Conservation (phyloP, 1,140 invertebrate genomes). For the Pogonomyrmex californicus region DNA sequence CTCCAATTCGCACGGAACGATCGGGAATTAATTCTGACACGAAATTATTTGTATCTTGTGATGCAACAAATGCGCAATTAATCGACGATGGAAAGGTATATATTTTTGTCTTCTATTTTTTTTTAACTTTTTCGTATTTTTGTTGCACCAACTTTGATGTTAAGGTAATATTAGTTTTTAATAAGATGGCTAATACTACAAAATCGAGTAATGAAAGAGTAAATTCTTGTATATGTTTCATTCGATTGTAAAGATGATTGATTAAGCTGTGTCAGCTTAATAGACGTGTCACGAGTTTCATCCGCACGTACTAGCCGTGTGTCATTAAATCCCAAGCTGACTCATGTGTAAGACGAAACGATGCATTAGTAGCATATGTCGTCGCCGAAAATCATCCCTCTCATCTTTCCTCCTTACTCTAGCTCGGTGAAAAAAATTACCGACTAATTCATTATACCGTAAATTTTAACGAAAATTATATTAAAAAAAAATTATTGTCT, state of each 20-base stretch:
- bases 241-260: background rate
- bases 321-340: conserved; percentile 52
- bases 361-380: conserved; percentile 32
- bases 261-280: background rate
- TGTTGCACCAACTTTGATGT: background rate
- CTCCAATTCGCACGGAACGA: conserved; percentile 56
- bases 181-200: background rate
- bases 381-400: conserved; percentile 32
- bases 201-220: background rate
- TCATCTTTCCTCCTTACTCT: background rate
- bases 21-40: conserved; percentile 12
- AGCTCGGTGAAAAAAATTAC: background rate
- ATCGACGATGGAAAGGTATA: background rate
- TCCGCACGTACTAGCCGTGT: conserved; percentile 11
- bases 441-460: background rate
- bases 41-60: background rate
- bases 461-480: background rate
- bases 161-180: background rate
- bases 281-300: conserved; percentile 25
- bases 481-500: background rate
- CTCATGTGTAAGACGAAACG: conserved; percentile 43
- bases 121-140: background rate
- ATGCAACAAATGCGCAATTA: background rate
- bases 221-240: conserved; percentile 10
- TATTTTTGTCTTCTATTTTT: background rate